A percentile compares a stretch with the other conserved stretches of the same genome.
phyloP scores from a whole-genome alignment of 2,888 invertebrate genomes.

The Limenitis arthemis region DNA sequence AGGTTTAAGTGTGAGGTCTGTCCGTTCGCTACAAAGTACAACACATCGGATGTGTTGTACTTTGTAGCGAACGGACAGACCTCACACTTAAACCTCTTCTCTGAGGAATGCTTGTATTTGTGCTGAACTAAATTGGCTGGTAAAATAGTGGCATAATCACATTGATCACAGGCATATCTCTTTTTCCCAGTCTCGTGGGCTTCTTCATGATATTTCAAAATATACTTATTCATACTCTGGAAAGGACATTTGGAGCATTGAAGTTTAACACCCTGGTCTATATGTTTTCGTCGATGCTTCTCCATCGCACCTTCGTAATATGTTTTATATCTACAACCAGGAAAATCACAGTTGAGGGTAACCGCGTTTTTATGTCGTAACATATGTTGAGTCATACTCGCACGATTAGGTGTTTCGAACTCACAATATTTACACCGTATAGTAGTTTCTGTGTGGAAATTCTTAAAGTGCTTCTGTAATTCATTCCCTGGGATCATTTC shows the following conservation, averaged over 20 bases:
- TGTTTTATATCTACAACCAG: constrained; percentile 52
- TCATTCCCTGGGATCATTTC: constrained; percentile 43
- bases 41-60: constrained; percentile 65
- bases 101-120: constrained; percentile 60
- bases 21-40: constrained; percentile 62
- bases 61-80: constrained; percentile 62
- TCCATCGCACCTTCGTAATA: constrained; percentile 56
- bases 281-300: constrained; percentile 52
- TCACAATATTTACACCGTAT: constrained; percentile 52
- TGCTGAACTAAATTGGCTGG: constrained; percentile 63
- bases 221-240: constrained; percentile 62
- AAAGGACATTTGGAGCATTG: constrained; percentile 58
- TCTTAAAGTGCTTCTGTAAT: constrained; percentile 51
- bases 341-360: constrained; percentile 47
- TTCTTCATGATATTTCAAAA: constrained; percentile 58
- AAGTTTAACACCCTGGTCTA: constrained; percentile 49
- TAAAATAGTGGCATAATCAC: constrained; percentile 58
- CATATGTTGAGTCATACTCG: constrained; percentile 57
- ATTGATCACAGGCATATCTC: constrained; percentile 52
- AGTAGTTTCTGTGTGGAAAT: constrained; percentile 34
- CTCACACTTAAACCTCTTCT: constrained; percentile 62
- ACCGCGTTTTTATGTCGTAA: constrained; percentile 54
- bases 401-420: constrained; percentile 44
- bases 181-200: constrained; percentile 58
- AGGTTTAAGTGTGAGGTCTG: constrained; percentile 64